These are phyloP conservation scores for Misgurnus anguillicaudatus DNA, from an alignment of 2,113 vertebrate genomes.

Conservation along the genomic window DNA sequence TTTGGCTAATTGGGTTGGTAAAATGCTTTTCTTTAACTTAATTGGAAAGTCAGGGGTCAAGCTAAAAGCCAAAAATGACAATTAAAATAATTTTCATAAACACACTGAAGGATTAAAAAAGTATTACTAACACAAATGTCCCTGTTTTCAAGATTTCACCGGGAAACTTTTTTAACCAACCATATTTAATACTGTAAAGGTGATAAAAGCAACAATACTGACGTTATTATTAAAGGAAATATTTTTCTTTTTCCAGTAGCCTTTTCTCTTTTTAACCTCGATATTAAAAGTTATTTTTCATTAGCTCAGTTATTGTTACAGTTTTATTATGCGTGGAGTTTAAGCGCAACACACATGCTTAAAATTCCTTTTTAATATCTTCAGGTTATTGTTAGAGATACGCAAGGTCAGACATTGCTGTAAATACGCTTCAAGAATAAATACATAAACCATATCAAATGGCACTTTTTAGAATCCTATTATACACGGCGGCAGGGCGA, in stretches of 20 bases:
- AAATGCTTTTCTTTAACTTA: slow-evolving; percentile 43
- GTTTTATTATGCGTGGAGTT: neutral
- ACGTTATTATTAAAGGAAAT: neutral
- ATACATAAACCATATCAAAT: slow-evolving; percentile 42
- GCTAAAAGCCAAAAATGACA: slow-evolving; percentile 22
- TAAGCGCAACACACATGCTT: neutral
- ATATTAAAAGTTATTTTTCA: neutral
- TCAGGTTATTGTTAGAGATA: slow-evolving; percentile 28
- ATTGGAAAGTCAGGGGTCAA: slow-evolving; percentile 23
- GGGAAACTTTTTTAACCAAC: neutral
- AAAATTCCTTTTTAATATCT: slow-evolving; percentile 22
- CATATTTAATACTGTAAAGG: neutral
- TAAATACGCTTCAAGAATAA: slow-evolving; percentile 23
- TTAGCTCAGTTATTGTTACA: neutral
- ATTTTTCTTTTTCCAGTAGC: neutral
- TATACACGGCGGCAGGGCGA: slow-evolving; percentile 13
- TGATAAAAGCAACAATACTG: neutral
- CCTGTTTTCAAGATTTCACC: neutral
- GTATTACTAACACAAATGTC: neutral
- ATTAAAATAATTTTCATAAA: slow-evolving; percentile 26
- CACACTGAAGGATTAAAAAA: neutral
- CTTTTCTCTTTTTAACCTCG: neutral
- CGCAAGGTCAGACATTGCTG: slow-evolving; percentile 19
- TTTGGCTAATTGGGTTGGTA: slow-evolving; percentile 48
- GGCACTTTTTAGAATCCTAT: slow-evolving; percentile 32